Base-by-base conservation (phyloP, 2,113 vertebrate genomes). In the Morone chrysops region DNA sequence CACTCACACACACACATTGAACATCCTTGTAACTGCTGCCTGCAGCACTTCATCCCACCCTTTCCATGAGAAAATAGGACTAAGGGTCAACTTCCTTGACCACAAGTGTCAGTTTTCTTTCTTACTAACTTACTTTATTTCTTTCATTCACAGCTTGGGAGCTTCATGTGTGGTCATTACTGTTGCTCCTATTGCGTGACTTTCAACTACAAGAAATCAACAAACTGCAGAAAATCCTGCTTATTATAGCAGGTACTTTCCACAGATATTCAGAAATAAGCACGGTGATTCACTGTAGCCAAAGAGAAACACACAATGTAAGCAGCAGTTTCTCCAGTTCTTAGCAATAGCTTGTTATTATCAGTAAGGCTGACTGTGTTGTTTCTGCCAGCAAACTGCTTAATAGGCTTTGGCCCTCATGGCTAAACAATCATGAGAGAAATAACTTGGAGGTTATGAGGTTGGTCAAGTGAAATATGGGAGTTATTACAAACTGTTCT, bases 211-310 rank as follows among this genome's bases (percentile, higher is more conserved):
- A 84, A 76, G 83, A 85, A 85, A 80, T 89, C 87, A 94, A 95
- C 87, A 94, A 94, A 95, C 88, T 83, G 65, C 74, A 68, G 60
- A 88, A 86, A 80, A 80, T 76, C 70, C 74, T 86, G 90, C 87
- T 95, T 93, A 90, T 92, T 94, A 94, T 90, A 94, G 88, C 89
- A 94, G 91, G 90, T 95, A 93, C 92, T 95, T 95, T 93, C 94
- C 89, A 87, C 83, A 89, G 88, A 93, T 91, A 92, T 92, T 93
- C 87, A 84, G 83, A 92, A 93, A 93, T 93, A 92, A 91, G 86
- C 86, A 72, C 25, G 43, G 45, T 87, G 83, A 92, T 91, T 93
- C 90, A 93, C 81, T 84, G 75, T 41, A 83, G 83, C 82, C 90
- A 81, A 88, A 90, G 73, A 83, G 82, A 95, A 93, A 92, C 89